Base-by-base conservation (phyloP, 2,113 vertebrate species). In the Vireo altiloquus region DNA sequence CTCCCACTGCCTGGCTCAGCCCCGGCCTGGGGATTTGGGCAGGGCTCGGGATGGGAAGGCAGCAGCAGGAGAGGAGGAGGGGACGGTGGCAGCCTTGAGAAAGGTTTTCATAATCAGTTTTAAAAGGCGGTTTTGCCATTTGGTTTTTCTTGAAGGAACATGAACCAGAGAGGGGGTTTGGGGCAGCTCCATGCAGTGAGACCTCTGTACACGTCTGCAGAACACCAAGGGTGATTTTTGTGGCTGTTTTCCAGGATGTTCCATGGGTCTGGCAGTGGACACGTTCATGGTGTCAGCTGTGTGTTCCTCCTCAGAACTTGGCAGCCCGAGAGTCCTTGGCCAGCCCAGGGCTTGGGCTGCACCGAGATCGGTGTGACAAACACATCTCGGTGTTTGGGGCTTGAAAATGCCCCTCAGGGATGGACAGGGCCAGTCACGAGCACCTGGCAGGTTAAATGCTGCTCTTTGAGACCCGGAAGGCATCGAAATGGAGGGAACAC, bases 101-200 rank as follows among this genome's bases (percentile, higher is more conserved):
- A 22, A 81, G 59, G 57, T 44, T 68, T 77, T 54, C 14, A 2
- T 13, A 3, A 7, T 27, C 11, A 5, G 5, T 22, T 72, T 82
- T 33, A 25, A 42, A 10, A 0, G 0, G 0, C 31, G 7, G 44
- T n/a, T 15, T 60, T 27, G 22, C 44, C 24, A 5, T 15, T 56
- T 49, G 1, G 9, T 61, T 49, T 60, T 61, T 64, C 49, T 64
- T 30, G 47, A 53, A 78, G 74, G 65, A 11, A 17, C 11, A 2
- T 44, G 52, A 81, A 46, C 12, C 18, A 47, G 76, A 66, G 64
- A 46, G 33, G 35, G 30, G 42, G 7, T n/a, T 82, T 31, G 24
- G 63, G 65, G 0, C 5, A 28, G 18, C n/a, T 42, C 52, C 17
- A 1, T 66, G 74, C 33, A 13, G 25, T 23, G 69, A 56, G 56